Percentiles rank a stretch among this genome's conserved stretches.
phyloP scores from a whole-genome alignment of 1,140 invertebrate genomes.

The Drosophila micromelanica region DNA sequence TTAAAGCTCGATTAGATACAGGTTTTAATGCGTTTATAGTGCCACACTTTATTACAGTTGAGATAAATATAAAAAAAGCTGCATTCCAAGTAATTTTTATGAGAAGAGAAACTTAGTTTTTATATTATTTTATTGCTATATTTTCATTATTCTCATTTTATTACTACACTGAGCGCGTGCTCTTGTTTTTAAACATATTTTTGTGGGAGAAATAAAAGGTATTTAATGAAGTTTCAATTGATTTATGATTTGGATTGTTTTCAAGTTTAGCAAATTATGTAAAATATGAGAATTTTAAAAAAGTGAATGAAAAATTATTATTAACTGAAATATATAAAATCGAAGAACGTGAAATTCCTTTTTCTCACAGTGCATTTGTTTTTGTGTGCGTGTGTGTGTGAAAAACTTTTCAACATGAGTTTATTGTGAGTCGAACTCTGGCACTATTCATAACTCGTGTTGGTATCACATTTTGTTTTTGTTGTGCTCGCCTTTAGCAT shows the following conservation, averaged over 20 bases:
- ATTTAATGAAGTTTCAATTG: too few species aligned
- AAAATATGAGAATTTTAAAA: too few species aligned
- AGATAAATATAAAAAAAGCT: too few species aligned
- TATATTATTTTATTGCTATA: too few species aligned
- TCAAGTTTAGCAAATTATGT: too few species aligned
- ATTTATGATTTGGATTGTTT: too few species aligned
- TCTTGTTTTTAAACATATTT: too few species aligned
- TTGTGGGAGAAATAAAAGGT: too few species aligned
- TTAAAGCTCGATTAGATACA: constrained; percentile 46
- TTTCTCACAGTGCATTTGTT: constrained; percentile 1
- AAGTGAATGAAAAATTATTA: not conserved
- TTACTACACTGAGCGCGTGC: too few species aligned
- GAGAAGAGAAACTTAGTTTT: too few species aligned
- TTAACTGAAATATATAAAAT: constrained; percentile 6
- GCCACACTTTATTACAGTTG: not conserved
- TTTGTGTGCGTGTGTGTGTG: not conserved
- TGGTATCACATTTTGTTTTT: constrained; percentile 28
- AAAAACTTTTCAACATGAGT: constrained; percentile 18
- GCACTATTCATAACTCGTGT: constrained; percentile 19
- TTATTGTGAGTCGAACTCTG: constrained; percentile 15
- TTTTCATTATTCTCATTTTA: too few species aligned
- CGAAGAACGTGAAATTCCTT: not conserved
- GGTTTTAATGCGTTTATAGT: constrained; percentile 14
- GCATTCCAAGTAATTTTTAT: not conserved
- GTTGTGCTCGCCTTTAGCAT: constrained; percentile 30